Evolutionary conservation across 2,888 invertebrate genomes (phyloP).

Genomic region (Pandemis cinnamomeana): DNA sequence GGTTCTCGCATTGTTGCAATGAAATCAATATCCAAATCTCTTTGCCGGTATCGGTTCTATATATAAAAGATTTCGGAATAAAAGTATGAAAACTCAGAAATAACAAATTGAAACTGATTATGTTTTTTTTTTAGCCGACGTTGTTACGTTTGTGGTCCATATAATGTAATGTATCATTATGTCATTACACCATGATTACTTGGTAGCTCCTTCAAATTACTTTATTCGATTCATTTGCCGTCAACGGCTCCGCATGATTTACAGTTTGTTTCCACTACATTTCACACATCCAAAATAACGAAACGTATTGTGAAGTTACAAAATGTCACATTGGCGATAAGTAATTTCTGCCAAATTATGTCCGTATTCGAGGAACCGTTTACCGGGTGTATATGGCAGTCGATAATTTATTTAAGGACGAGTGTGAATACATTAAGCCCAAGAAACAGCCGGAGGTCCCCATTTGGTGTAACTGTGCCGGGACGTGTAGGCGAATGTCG

Average conservation of each 20-base stretch:
- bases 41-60: background rate
- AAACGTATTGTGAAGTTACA: conserved; percentile 34
- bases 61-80: too few relatives aligned
- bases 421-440: conserved; percentile 53
- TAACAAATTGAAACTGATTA: conserved; percentile 43
- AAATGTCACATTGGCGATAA: conserved; percentile 48
- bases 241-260: background rate
- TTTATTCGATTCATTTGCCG: conserved; percentile 6
- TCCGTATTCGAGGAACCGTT: conserved; percentile 64
- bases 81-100: background rate
- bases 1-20: conserved; percentile 25
- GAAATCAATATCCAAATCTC: conserved; percentile 2
- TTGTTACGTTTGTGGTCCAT: conserved; percentile 40
- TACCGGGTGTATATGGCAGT: conserved; percentile 65
- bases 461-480: conserved; percentile 60
- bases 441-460: conserved; percentile 52
- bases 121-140: conserved; percentile 49
- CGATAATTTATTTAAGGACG: conserved; percentile 69
- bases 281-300: conserved; percentile 59
- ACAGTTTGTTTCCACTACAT: conserved; percentile 32
- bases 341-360: conserved; percentile 52
- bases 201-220: background rate
- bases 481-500: conserved; percentile 69
- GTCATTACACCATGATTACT: conserved; percentile 4
- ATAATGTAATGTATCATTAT: conserved; percentile 7